Percentiles rank a stretch among this genome's conserved stretches.
phyloP scores from a whole-genome alignment of 2,797 vertebrate species.

The Crotalus adamanteus region DNA sequence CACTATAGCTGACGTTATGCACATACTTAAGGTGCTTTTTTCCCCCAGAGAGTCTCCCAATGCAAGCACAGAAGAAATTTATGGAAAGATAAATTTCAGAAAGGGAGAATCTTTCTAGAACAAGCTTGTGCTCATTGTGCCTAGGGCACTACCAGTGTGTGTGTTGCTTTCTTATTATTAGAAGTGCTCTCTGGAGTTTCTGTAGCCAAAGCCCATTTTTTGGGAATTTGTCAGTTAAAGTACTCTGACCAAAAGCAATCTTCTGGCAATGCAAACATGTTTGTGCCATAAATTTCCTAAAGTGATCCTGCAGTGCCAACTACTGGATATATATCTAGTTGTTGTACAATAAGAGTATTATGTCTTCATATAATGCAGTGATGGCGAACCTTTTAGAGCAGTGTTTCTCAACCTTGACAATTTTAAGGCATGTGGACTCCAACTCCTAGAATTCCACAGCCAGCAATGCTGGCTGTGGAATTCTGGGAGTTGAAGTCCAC shows the following conservation, averaged over 20 bases:
- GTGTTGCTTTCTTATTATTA: background rate
- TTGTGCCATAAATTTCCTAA: background rate
- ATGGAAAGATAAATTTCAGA: background rate
- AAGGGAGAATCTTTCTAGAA: background rate
- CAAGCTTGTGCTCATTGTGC: background rate
- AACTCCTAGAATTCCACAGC: no score
- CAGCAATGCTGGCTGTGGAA: no score
- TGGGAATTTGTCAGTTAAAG: background rate
- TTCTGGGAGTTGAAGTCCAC: no score
- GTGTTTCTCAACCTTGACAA: no score
- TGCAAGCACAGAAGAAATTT: background rate
- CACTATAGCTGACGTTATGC: background rate
- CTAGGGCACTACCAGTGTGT: background rate
- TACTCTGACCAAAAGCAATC: background rate
- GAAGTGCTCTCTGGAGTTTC: background rate
- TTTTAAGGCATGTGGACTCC: no score
- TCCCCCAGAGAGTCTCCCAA: background rate
- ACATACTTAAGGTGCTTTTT: background rate
- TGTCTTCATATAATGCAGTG: background rate
- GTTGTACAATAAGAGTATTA: background rate
- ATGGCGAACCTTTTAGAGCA: no score
- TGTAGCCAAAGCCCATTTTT: background rate
- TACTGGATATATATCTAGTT: slow-evolving; percentile 5
- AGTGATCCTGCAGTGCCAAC: slow-evolving; percentile 15
- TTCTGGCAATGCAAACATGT: background rate